Evolutionary conservation across 2,888 invertebrate genomes (phyloP), one percentile per base, ranked within the genome.

Genomic region (Hofmannophila pseudospretella): DNA sequence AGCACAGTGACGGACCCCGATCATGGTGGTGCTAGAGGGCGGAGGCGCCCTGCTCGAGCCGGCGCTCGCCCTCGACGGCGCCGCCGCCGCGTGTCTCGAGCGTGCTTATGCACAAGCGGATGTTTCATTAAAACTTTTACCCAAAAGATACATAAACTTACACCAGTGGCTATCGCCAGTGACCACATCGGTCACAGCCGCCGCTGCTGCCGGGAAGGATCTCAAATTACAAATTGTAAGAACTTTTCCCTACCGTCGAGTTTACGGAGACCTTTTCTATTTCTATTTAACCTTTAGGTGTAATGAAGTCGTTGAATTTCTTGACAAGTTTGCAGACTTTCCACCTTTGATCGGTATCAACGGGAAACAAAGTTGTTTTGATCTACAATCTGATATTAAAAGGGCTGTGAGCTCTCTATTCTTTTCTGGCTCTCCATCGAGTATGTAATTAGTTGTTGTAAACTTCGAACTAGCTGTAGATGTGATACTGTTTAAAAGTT

Each of bases 161-260:
- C 96, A 96, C 81, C 94, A 95, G 82, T 95, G 95, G 94, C 88
- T 96, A 70, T 93, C 95, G 68, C 96, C 96, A 53, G 89, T 92
- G 65, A 90, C 93, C 51, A 78, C 82, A 12, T 79, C 85, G 26
- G 75, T 81, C 43, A 79, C 85, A 32, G 77, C 84, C 32, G 85
- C 85, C 43, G 67, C 80, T 39, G 79, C 91, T 84, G 85, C 90
- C 79, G 88, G 84, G 44, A 94, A 94, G 89, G 94, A 94, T 88
- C 89, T 93, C 67, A 93, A 93, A 85, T 89, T 92, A 69, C 92
- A 93, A 91, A 90, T 93, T 81, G 93, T 93, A 90, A 84, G 84
- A 52, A 36, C 29, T 33, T 29, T 35, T 35, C 29, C 42, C 36
- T 20, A n/a, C n/a, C n/a, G n/a, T n/a, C n/a, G n/a, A n/a, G n/a